Percentiles rank a stretch among this genome's conserved stretches.
These are phyloP conservation scores for Typhlichthys eigenmanni DNA, from an alignment of 2,797 vertebrate species.

Conservation along the genomic window DNA sequence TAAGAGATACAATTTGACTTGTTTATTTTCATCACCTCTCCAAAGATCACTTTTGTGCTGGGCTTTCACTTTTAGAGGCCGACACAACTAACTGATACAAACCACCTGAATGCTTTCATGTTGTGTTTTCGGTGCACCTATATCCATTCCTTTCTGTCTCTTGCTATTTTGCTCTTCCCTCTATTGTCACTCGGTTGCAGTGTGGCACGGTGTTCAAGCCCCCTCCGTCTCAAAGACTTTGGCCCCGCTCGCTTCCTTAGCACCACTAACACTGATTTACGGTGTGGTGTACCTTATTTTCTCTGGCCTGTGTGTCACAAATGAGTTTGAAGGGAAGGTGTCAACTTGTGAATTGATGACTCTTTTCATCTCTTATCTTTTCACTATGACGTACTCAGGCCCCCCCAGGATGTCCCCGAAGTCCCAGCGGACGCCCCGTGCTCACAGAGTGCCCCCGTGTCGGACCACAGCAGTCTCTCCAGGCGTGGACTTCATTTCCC, in stretches of 20 bases:
- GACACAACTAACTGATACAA: slow-evolving; percentile 13
- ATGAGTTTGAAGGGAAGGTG: background rate
- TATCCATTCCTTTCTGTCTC: slow-evolving; percentile 7
- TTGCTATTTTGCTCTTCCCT: slow-evolving; percentile 5
- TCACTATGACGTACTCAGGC: slow-evolving; percentile 68
- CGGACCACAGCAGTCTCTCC: slow-evolving; percentile 86
- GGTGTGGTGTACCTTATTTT: slow-evolving; percentile 10
- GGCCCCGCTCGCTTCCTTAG: slow-evolving; percentile 59
- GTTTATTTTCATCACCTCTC: too few species aligned
- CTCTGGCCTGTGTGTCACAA: background rate
- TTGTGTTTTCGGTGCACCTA: slow-evolving; percentile 15
- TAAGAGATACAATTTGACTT: too few species aligned
- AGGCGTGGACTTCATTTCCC: slow-evolving; percentile 90
- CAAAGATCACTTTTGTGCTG: slow-evolving; percentile 10
- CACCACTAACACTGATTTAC: slow-evolving; percentile 24
- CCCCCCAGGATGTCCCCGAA: slow-evolving; percentile 99
- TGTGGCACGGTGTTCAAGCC: slow-evolving; percentile 43
- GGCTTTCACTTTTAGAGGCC: background rate
- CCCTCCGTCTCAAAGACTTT: slow-evolving; percentile 25
- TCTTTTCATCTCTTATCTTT: background rate
- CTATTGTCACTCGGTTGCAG: slow-evolving; percentile 23
- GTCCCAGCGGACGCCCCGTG: slow-evolving; percentile 93
- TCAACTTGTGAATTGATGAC: slow-evolving; percentile 8
- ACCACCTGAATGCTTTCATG: slow-evolving; percentile 25
- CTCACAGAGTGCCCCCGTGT: slow-evolving; percentile 91